These are phyloP conservation scores for Nicator chloris DNA, from an alignment of 2,113 vertebrate genomes.

Conservation along the genomic window DNA sequence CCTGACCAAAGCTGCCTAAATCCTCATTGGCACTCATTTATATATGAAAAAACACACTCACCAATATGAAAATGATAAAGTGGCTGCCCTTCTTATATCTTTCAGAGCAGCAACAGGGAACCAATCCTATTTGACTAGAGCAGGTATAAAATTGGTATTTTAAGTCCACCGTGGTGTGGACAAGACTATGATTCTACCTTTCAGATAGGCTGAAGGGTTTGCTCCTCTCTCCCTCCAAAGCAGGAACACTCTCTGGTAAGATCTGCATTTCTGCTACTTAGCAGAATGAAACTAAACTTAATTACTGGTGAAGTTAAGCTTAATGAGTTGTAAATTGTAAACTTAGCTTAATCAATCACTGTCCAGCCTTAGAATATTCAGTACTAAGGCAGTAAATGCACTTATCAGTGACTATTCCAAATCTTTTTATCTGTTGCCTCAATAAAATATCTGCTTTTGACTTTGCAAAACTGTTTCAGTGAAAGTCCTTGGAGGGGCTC, in stretches of 20 bases:
- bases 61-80: neutral
- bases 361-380: neutral
- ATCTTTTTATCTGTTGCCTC: neutral
- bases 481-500: neutral
- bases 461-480: neutral
- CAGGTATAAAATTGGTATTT: neutral
- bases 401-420: neutral
- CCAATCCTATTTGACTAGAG: neutral
- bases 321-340: neutral
- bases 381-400: neutral
- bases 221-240: neutral
- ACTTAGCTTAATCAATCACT: neutral
- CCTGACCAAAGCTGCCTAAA: neutral
- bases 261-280: neutral
- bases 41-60: neutral
- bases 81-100: neutral
- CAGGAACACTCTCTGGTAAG: neutral
- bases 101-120: neutral
- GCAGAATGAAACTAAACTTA: neutral
- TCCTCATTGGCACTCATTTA: neutral
- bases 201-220: neutral
- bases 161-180: fast-evolving
- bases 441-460: neutral
- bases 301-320: neutral
- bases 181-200: neutral